Percentiles rank a stretch among this genome's conserved stretches.
Conservation (phyloP, 2,888 invertebrate species). For the Hemicrepidius hirtus region DNA sequence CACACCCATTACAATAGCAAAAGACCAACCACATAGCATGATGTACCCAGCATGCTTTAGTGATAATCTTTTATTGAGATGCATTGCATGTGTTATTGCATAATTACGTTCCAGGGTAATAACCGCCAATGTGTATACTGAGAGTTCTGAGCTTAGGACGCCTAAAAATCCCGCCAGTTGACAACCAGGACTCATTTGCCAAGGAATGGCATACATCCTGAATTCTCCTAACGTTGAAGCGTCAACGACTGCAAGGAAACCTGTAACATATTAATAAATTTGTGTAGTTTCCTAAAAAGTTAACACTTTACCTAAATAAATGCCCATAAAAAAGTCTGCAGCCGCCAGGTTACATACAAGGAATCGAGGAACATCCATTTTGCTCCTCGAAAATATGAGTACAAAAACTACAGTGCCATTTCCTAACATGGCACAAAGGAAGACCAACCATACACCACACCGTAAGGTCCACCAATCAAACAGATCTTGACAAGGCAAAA, state of each 20-base stretch:
- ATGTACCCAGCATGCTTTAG: constrained; percentile 93
- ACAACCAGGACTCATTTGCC: constrained; percentile 97
- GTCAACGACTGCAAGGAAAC: constrained; percentile 95
- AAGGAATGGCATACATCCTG: constrained; percentile 95
- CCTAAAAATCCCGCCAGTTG: constrained; percentile 96
- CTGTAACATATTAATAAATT: constrained; percentile 70
- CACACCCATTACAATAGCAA: constrained; percentile 89
- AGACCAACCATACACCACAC: constrained; percentile 98
- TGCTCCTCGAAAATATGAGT: constrained; percentile 90
- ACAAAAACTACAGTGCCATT: constrained; percentile 97
- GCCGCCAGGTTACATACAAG: constrained; percentile 97
- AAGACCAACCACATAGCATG: constrained; percentile 95
- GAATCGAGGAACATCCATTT: constrained; percentile 97
- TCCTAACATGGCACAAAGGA: constrained; percentile 94
- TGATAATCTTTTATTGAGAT: constrained; percentile 94
- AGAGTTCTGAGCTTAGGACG: constrained; percentile 93
- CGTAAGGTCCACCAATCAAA: constrained; percentile 99
- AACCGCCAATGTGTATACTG: constrained; percentile 96
- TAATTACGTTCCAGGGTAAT: constrained; percentile 97
- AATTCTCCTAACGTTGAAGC: constrained; percentile 97
- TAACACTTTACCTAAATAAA: constrained; percentile 83
- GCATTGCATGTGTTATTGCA: constrained; percentile 98
- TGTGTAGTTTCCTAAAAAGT: neutral
- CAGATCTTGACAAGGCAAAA: constrained; percentile 95
- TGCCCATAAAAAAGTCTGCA: constrained; percentile 98